Conservation (phyloP, 2,888 invertebrate genomes). For the Monochamus alternatus region DNA sequence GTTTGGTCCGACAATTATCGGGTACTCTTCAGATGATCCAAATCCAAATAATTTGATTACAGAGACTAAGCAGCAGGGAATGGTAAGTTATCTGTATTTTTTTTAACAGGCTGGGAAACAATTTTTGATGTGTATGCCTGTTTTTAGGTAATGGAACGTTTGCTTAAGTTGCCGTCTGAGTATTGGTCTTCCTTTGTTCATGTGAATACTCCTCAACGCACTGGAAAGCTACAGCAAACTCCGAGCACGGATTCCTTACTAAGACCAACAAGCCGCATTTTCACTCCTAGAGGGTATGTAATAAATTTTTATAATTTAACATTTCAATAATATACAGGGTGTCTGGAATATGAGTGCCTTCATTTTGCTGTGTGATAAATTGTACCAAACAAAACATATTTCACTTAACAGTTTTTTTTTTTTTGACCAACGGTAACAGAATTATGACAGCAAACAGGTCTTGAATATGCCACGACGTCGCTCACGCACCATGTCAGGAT, state of each 20-base stretch:
- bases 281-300: slow-evolving; percentile 41
- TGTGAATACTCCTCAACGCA: slow-evolving; percentile 63
- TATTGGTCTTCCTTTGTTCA: slow-evolving; percentile 85
- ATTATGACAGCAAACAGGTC: too few relatives aligned
- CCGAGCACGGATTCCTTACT: slow-evolving; percentile 65
- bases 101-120: not conserved
- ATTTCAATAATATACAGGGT: too few relatives aligned
- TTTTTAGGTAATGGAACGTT: slow-evolving; percentile 72
- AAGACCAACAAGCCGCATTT: slow-evolving; percentile 42
- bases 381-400: too few relatives aligned
- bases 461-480: too few relatives aligned
- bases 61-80: slow-evolving; percentile 85
- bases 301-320: slow-evolving; percentile 4
- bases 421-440: too few relatives aligned
- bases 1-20: slow-evolving; percentile 95
- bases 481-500: too few relatives aligned
- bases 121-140: too few relatives aligned
- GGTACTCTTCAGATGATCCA: slow-evolving; percentile 85
- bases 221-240: slow-evolving; percentile 65
- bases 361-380: too few relatives aligned
- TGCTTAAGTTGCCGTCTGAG: slow-evolving; percentile 81
- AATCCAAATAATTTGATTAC: slow-evolving; percentile 82
- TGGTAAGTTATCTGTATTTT: slow-evolving; percentile 70
- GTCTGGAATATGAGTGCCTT: too few relatives aligned
- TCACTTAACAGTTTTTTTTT: too few relatives aligned